A percentile compares a stretch with the other conserved stretches of the same genome.
Evolutionary conservation across 2,797 vertebrate genomes (phyloP).

Genomic region (Odontamblyopus rebecca): DNA sequence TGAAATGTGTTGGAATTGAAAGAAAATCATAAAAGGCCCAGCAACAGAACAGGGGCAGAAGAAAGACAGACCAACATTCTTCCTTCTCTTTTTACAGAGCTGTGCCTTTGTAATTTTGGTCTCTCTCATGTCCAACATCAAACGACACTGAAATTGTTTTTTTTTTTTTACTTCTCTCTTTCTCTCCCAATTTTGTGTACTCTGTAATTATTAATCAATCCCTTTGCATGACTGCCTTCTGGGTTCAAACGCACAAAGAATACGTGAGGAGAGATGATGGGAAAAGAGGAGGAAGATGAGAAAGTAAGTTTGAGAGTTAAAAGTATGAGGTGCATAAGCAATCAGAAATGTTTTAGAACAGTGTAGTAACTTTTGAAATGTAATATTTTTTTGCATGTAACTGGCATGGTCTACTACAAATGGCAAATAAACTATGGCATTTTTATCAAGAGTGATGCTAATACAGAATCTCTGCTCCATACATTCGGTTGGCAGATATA

Average conservation of each 20-base stretch:
- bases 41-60: conserved; percentile 64
- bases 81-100: conserved; percentile 65
- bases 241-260: conserved; percentile 75
- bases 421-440: neutral
- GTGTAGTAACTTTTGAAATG: neutral
- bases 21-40: conserved; percentile 40
- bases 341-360: neutral
- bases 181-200: conserved; percentile 72
- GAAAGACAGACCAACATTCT: conserved; percentile 63
- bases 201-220: conserved; percentile 85
- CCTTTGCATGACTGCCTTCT: conserved; percentile 72
- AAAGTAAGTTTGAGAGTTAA: conserved; percentile 51
- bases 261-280: conserved; percentile 52
- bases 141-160: conserved; percentile 76
- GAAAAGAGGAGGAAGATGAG: conserved; percentile 47
- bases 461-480: conserved; percentile 27
- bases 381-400: neutral
- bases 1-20: conserved; percentile 37
- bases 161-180: conserved; percentile 33
- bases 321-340: neutral
- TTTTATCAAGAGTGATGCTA: neutral
- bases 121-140: conserved; percentile 83
- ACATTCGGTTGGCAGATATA: conserved; percentile 1
- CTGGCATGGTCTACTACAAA: neutral
- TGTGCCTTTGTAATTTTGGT: conserved; percentile 84